These are phyloP conservation scores for Bryconaethiops microstoma DNA, from an alignment of 2,797 vertebrate genomes.

Conservation along the genomic window DNA sequence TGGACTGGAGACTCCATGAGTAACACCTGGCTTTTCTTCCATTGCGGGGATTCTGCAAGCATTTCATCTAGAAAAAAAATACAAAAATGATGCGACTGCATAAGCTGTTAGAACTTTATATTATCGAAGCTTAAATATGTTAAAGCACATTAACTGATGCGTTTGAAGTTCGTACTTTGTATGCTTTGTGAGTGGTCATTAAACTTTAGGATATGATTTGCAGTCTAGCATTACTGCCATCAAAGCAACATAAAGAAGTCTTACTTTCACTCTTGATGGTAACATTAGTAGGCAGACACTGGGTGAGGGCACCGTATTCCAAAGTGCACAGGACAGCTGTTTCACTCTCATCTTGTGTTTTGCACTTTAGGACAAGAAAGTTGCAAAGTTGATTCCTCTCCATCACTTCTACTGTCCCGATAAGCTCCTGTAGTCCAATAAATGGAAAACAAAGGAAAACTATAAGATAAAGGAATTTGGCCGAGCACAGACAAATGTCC, in stretches of 20 bases:
- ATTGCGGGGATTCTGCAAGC: constrained; percentile 65
- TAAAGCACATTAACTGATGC: not conserved
- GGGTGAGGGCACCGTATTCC: constrained; percentile 76
- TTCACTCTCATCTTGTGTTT: constrained; percentile 11
- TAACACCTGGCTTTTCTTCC: constrained; percentile 68
- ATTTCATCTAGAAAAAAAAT: constrained; percentile 60
- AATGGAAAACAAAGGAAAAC: not conserved
- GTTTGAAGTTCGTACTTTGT: not conserved
- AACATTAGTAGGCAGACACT: constrained; percentile 79
- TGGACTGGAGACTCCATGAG: constrained; percentile 74
- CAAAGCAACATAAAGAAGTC: not conserved
- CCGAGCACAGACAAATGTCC: not conserved
- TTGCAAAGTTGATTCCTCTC: constrained; percentile 84
- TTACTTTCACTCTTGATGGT: constrained; percentile 75
- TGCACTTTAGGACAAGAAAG: constrained; percentile 78
- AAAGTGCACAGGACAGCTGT: constrained; percentile 71
- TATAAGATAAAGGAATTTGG: not conserved
- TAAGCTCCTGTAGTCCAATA: constrained; percentile 71
- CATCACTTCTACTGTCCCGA: constrained; percentile 75
- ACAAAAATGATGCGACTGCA: not conserved
- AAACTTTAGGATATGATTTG: not conserved
- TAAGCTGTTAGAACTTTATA: not conserved
- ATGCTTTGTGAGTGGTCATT: not conserved
- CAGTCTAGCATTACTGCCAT: not conserved
- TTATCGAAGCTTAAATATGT: not conserved